These are phyloP conservation scores for Notarius quadriscutis DNA, from an alignment of 2,113 vertebrate species.

Conservation along the genomic window DNA sequence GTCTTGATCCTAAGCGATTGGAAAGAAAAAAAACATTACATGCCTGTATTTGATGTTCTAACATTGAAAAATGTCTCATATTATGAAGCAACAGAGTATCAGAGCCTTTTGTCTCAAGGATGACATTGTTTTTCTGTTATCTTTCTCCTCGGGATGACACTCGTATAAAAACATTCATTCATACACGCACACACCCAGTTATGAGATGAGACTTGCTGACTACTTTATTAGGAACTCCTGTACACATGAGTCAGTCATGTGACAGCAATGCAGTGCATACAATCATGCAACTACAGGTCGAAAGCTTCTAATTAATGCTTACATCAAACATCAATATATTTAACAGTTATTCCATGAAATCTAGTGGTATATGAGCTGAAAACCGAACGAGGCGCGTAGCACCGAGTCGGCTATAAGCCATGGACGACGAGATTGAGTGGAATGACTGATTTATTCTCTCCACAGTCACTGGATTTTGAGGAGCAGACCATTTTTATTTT, in stretches of 20 bases:
- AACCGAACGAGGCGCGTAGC: no score
- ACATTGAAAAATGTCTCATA: neutral
- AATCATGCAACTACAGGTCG: neutral
- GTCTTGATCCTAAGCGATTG: neutral
- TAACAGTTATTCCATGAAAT: no score
- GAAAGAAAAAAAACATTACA: neutral
- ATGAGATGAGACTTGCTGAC: neutral
- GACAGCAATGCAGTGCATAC: neutral
- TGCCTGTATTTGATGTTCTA: neutral
- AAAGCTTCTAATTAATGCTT: no score
- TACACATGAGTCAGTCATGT: neutral
- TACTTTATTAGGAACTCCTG: neutral
- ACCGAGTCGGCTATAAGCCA: no score
- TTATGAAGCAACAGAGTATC: neutral
- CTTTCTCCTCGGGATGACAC: neutral
- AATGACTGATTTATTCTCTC: no score
- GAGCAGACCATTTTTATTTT: no score
- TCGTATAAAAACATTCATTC: neutral
- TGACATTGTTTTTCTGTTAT: neutral
- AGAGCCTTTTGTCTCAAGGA: neutral
- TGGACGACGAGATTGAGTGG: no score
- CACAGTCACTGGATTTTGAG: no score
- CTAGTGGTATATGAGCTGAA: no score
- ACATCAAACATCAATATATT: no score
- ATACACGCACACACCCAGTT: neutral